Conservation (phyloP, 2,797 vertebrate genomes). For the Poeciliopsis gracilis region DNA sequence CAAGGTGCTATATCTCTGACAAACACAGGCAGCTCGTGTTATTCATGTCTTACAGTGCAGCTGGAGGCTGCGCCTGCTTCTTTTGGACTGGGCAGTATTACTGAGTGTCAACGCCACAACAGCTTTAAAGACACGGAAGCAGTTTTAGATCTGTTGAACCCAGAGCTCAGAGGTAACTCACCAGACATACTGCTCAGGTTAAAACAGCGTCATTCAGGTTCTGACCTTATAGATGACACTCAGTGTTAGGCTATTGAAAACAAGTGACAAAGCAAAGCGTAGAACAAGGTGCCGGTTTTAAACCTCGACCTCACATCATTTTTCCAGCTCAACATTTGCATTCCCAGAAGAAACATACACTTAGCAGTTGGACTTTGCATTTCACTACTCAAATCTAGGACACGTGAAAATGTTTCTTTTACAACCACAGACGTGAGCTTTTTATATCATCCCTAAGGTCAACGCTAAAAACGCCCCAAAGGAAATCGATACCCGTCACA, state of each 20-base stretch:
- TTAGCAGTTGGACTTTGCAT: neutral
- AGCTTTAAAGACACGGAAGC: neutral
- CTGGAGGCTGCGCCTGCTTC: constrained; percentile 9
- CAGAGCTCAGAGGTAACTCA: neutral
- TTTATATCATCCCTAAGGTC: constrained; percentile 43
- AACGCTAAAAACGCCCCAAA: constrained; percentile 16
- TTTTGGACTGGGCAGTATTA: neutral
- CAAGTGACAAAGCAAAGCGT: neutral
- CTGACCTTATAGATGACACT: neutral
- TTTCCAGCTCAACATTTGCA: neutral
- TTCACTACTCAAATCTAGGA: neutral
- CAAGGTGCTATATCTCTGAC: constrained; percentile 66
- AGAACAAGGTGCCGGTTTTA: neutral
- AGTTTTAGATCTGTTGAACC: neutral
- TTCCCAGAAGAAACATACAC: neutral
- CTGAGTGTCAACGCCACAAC: neutral
- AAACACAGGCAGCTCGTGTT: constrained; percentile 14
- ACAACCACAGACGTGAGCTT: constrained; percentile 16
- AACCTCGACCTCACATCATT: neutral
- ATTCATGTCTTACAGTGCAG: constrained; percentile 19
- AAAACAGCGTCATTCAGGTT: neutral
- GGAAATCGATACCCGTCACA: constrained; percentile 46
- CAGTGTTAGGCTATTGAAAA: neutral
- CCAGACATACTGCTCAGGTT: neutral
- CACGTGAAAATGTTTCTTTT: neutral